Evolutionary conservation across 2,888 invertebrate species (phyloP).

Genomic region (Mactromeris polynyma): DNA sequence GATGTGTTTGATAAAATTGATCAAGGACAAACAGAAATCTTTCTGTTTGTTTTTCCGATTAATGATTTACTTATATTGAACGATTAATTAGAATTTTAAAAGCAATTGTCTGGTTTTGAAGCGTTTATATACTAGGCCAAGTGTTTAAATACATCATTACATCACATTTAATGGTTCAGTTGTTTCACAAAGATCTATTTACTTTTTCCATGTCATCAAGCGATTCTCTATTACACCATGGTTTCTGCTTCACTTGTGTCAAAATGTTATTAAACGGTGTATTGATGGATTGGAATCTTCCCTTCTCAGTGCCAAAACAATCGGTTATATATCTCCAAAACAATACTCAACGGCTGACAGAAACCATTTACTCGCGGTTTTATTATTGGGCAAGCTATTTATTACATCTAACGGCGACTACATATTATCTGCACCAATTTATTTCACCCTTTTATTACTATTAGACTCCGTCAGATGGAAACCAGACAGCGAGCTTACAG

Average conservation of each 20-base stretch:
- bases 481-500: background rate
- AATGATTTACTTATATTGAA: background rate
- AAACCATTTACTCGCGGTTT: constrained; percentile 28
- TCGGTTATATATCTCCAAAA: constrained; percentile 21
- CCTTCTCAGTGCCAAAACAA: background rate
- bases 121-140: background rate
- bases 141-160: background rate
- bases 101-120: background rate
- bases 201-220: background rate
- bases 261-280: background rate
- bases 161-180: background rate
- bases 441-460: constrained; percentile 23
- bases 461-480: background rate
- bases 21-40: too few relatives aligned
- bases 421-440: constrained; percentile 23
- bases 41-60: too few relatives aligned
- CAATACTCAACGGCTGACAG: constrained; percentile 22
- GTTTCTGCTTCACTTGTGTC: background rate
- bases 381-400: constrained; percentile 13
- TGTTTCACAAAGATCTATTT: background rate
- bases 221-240: background rate
- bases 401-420: constrained; percentile 9
- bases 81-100: background rate
- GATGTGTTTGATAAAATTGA: too few relatives aligned
- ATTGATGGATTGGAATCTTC: background rate